Percentiles rank a stretch among this genome's conserved stretches.
Conservation (phyloP, 2,888 invertebrate genomes). For the Idaea biselata region DNA sequence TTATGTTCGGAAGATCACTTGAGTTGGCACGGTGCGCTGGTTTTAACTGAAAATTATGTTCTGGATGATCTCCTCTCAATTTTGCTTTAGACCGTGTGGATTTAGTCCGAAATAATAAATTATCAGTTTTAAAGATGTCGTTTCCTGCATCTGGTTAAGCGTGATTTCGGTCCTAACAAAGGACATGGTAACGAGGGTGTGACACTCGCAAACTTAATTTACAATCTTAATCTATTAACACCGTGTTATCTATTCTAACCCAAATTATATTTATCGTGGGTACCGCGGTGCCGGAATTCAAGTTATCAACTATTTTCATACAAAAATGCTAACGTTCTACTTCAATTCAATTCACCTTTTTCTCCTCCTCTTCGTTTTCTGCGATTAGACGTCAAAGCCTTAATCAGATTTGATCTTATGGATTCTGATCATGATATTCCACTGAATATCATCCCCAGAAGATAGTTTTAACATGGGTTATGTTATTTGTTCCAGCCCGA, state of each 20-base stretch:
- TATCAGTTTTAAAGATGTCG: conserved; percentile 41
- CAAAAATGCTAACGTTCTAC: no score
- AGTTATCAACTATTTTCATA: conserved; percentile 17
- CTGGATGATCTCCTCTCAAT: conserved; percentile 46
- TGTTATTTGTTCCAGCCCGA: no score
- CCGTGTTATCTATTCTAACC: conserved; percentile 43
- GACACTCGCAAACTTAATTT: conserved; percentile 58
- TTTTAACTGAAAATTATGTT: conserved; percentile 34
- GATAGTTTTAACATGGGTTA: no score
- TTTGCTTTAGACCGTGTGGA: conserved; percentile 42
- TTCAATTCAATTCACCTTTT: no score
- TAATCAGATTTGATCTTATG: no score
- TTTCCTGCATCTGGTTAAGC: conserved; percentile 42
- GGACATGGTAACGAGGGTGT: conserved; percentile 51
- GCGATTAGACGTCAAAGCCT: no score
- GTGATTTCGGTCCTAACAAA: conserved; percentile 36
- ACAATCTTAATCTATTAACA: conserved; percentile 55
- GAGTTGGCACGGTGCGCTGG: conserved; percentile 10
- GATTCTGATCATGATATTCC: no score
- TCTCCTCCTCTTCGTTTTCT: no score
- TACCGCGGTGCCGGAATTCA: conserved; percentile 24
- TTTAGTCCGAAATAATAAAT: conserved; percentile 46
- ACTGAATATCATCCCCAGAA: no score
- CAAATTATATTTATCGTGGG: conserved; percentile 34
- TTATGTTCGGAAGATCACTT: conserved; percentile 18